phyloP scores from a whole-genome alignment of 2,797 vertebrate species.

The Nyctibius grandis region DNA sequence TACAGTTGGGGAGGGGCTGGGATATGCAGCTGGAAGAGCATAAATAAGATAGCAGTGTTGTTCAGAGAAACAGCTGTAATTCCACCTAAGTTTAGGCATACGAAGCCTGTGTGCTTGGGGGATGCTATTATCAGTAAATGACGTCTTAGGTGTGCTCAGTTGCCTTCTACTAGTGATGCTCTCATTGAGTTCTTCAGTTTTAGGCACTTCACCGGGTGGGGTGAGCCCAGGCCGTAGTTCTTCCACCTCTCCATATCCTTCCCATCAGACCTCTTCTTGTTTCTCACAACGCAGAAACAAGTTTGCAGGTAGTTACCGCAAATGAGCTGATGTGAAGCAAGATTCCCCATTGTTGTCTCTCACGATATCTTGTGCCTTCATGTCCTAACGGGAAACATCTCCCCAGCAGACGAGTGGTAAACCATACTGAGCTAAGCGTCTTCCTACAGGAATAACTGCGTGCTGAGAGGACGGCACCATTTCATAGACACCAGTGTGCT shows the following conservation, averaged over 20 bases:
- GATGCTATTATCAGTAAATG: neutral
- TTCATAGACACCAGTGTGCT: neutral
- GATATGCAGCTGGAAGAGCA: neutral
- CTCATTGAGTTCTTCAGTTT: neutral
- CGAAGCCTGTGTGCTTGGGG: neutral
- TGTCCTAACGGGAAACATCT: constrained; percentile 9
- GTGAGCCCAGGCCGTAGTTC: neutral
- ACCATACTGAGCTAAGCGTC: neutral
- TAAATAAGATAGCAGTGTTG: neutral
- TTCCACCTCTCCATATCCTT: neutral
- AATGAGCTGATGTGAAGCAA: neutral
- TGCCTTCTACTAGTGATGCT: neutral
- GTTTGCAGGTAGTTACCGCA: neutral
- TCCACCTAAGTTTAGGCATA: neutral
- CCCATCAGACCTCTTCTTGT: neutral
- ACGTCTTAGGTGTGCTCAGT: neutral
- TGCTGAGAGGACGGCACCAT: neutral
- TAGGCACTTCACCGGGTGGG: neutral
- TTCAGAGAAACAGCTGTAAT: neutral
- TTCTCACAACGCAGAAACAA: neutral
- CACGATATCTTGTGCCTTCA: neutral
- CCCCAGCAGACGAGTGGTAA: neutral
- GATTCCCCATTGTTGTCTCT: neutral
- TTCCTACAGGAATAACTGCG: neutral
- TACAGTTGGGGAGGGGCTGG: too few species aligned